These are phyloP conservation scores for Dexiosoma caninum DNA, from an alignment of 2,888 invertebrate species.

Conservation along the genomic window DNA sequence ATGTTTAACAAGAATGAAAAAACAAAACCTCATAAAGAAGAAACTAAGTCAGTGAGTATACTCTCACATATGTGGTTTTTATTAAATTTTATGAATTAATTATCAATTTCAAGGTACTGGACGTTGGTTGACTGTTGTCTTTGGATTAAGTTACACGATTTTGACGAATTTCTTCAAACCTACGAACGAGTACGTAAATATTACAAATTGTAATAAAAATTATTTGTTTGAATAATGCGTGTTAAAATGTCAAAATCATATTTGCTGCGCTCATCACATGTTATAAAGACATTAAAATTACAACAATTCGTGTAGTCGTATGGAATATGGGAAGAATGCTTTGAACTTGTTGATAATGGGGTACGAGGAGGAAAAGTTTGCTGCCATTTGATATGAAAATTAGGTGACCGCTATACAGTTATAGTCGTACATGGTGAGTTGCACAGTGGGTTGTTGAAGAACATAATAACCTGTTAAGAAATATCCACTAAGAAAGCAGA, in stretches of 20 bases:
- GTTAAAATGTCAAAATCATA: constrained; percentile 45
- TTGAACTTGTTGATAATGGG: constrained; percentile 33
- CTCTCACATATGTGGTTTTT: constrained; percentile 21
- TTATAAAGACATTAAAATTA: constrained; percentile 38
- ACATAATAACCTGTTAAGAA: too few species aligned
- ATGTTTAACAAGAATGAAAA: constrained; percentile 16
- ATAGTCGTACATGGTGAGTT: too few species aligned
- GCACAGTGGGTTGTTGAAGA: too few species aligned
- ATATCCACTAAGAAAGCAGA: too few species aligned
- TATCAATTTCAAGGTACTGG: neutral
- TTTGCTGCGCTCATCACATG: constrained; percentile 40
- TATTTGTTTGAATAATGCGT: constrained; percentile 42
- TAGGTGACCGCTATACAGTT: neutral
- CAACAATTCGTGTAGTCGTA: neutral
- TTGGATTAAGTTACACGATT: neutral
- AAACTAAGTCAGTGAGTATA: constrained; percentile 24
- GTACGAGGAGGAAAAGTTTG: constrained; percentile 1
- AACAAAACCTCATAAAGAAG: constrained; percentile 4
- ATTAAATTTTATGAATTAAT: neutral
- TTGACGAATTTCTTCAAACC: constrained; percentile 30
- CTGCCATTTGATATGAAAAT: neutral
- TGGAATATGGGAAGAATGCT: neutral
- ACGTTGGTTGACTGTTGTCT: neutral
- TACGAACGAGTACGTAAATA: neutral
- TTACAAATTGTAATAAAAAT: neutral